Base-by-base conservation (phyloP, 2,888 invertebrate genomes). In the Eledone cirrhosa region DNA sequence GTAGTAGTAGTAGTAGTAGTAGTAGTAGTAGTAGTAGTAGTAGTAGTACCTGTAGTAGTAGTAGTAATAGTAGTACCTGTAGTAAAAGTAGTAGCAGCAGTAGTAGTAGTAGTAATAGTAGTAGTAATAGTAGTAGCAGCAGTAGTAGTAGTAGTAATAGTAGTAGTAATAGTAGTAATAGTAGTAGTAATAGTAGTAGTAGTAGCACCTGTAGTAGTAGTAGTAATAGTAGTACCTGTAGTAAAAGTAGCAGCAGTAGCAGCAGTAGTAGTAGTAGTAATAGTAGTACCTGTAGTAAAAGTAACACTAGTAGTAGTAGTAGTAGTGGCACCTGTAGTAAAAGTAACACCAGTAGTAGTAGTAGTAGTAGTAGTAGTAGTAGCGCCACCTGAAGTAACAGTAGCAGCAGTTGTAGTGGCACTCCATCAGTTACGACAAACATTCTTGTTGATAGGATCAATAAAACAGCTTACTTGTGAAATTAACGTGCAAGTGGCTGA, bases 111-210 rank as follows among this genome's bases (percentile, higher is more conserved):
- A 74, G 74, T 74, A 24, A 41, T 74, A 74, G 74, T 74, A 74
- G 74, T 74, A 74, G 74, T 29, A 74, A 31, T 5, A 14, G 31
- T n/a, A n/a, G n/a, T n/a, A n/a, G n/a, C n/a, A n/a, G n/a, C n/a
- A 48, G 77, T 48, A 77, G 77, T 48, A 77, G 77, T 48, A 77
- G 77, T 77, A 14, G 77, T 48, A 48, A 59, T 77, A 48, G 48
- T 48, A 77, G 77, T 77, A 77, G 77, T 77, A 48, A 59, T 77
- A 48, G 77, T 77, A 48, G 48, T 77, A 74, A 41, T 74, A 74
- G 74, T 74, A 74, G 31, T 29, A 74, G 74, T 11, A 74, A 41
- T 74, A 29, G 31, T 29, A 8, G 74, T 74, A 74, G 74, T 29
- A 74, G 74, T 74, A 74, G 74, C 31, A 74, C 33, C 41, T 27